These are phyloP conservation scores for Ischnus inquisitorius DNA, from an alignment of 2,888 invertebrate species.

Conservation along the genomic window DNA sequence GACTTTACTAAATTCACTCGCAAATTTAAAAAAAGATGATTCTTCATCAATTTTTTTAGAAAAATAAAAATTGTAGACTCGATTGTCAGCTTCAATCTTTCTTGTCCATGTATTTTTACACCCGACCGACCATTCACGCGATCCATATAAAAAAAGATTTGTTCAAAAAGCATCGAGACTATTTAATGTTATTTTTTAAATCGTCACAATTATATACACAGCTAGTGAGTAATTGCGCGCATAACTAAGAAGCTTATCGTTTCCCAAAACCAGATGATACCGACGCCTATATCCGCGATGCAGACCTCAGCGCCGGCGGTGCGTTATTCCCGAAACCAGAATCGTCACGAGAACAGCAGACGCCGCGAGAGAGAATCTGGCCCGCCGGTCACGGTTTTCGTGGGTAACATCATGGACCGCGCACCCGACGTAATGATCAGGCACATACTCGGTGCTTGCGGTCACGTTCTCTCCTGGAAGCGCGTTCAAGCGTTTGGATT, in stretches of 20 bases:
- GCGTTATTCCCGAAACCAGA: slow-evolving; percentile 82
- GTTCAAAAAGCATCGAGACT: too few species aligned
- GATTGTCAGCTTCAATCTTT: too few species aligned
- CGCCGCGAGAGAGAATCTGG: slow-evolving; percentile 86
- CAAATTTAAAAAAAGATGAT: too few species aligned
- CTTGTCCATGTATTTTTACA: too few species aligned
- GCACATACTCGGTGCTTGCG: slow-evolving; percentile 96
- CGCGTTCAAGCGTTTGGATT: slow-evolving; percentile 99
- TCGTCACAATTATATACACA: neutral
- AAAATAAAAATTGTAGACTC: too few species aligned
- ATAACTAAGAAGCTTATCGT: slow-evolving; percentile 65
- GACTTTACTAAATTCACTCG: too few species aligned
- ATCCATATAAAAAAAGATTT: too few species aligned
- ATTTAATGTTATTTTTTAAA: too few species aligned
- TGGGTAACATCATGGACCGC: slow-evolving; percentile 98
- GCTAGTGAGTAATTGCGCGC: slow-evolving; percentile 77
- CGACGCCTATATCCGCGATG: slow-evolving; percentile 85
- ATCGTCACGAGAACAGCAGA: slow-evolving; percentile 82
- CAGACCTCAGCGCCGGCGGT: slow-evolving; percentile 84
- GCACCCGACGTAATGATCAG: slow-evolving; percentile 98
- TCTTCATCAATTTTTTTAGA: too few species aligned
- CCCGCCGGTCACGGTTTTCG: slow-evolving; percentile 98
- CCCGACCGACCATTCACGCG: too few species aligned
- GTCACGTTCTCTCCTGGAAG: slow-evolving; percentile 98
- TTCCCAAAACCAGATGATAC: slow-evolving; percentile 85